A percentile compares a stretch with the other conserved stretches of the same genome.
phyloP scores from a whole-genome alignment of 2,797 vertebrate species.

The Propithecus perrieri region DNA sequence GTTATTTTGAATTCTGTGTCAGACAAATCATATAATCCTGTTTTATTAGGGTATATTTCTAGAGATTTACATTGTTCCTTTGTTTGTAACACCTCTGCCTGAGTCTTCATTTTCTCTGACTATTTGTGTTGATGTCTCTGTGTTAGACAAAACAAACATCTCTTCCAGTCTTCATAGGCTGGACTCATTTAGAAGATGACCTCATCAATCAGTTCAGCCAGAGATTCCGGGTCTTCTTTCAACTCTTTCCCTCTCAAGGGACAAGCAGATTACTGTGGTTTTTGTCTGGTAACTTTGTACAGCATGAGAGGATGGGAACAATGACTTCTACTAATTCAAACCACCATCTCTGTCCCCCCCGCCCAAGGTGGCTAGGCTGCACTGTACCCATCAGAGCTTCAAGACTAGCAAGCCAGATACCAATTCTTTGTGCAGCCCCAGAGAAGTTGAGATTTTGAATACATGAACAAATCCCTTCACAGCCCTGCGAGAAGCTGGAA shows the following conservation, averaged over 20 bases:
- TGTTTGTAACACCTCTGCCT: not conserved
- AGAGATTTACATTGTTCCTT: not conserved
- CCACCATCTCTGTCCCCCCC: not conserved
- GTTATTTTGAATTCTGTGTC: not conserved
- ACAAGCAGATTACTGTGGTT: not conserved
- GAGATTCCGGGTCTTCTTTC: not conserved
- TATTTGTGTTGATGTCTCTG: not conserved
- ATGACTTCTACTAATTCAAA: not conserved
- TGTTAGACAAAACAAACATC: not conserved
- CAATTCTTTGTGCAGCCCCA: not conserved
- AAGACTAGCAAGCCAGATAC: not conserved
- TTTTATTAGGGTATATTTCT: not conserved
- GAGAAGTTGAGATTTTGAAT: not conserved
- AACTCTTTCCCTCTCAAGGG: not conserved
- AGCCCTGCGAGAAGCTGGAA: not conserved
- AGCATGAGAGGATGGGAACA: not conserved
- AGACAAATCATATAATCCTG: not conserved
- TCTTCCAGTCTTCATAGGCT: not conserved
- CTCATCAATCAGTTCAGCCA: not conserved
- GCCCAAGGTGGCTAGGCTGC: not conserved
- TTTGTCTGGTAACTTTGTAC: not conserved
- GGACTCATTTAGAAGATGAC: not conserved
- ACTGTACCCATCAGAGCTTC: not conserved
- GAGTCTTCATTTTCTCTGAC: not conserved
- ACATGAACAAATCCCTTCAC: not conserved